Conservation (phyloP, 2,113 vertebrate species). For the Leuciscus idus region DNA sequence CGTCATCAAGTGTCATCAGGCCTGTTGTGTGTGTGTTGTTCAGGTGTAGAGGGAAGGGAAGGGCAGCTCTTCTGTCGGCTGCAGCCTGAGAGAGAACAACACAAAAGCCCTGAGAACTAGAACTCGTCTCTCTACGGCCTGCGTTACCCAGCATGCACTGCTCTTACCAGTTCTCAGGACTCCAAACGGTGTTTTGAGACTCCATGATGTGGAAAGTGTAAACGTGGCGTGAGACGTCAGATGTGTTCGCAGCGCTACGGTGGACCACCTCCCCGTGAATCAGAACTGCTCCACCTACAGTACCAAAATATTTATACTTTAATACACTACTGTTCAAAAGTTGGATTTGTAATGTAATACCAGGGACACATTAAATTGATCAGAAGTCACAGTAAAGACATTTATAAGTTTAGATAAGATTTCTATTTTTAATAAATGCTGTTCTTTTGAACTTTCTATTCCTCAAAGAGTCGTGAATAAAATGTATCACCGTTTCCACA, state of each 20-base stretch:
- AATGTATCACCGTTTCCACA: too few relatives aligned
- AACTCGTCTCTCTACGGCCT: neutral
- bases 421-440: neutral
- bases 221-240: conserved; percentile 81
- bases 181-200: conserved; percentile 83
- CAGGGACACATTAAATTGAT: neutral
- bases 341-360: neutral
- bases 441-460: too few relatives aligned
- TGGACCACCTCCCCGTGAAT: conserved; percentile 94
- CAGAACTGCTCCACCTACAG: conserved; percentile 83
- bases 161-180: conserved; percentile 90
- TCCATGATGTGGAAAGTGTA: conserved; percentile 97
- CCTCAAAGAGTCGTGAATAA: too few relatives aligned
- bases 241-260: conserved; percentile 87
- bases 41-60: conserved; percentile 85
- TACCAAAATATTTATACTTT: neutral
- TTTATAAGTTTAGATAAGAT: neutral
- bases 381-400: neutral
- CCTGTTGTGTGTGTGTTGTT: conserved; percentile 33
- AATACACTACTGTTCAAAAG: neutral
- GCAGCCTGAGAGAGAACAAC: conserved; percentile 79
- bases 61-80: conserved; percentile 86
- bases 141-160: conserved; percentile 23
- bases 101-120: neutral
- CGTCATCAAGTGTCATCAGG: neutral